A percentile compares a stretch with the other conserved stretches of the same genome.
phyloP scores from a whole-genome alignment of 92 coral and sea anemone species.

The Epizoanthus ramosus region DNA sequence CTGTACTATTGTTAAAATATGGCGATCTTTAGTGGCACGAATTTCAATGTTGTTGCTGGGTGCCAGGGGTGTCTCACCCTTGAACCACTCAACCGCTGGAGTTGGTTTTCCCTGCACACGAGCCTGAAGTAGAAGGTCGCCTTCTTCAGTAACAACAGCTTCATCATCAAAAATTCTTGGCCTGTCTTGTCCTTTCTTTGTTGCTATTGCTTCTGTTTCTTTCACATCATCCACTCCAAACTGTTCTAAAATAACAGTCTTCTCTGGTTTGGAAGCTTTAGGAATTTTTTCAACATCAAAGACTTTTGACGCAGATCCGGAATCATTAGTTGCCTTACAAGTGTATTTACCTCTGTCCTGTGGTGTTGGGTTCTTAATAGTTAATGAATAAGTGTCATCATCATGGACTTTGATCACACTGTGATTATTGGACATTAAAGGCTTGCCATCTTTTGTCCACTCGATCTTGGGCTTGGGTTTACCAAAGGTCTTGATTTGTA shows the following conservation, averaged over 20 bases:
- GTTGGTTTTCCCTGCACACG: slow-evolving; percentile 44
- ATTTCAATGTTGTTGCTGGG: slow-evolving; percentile 56
- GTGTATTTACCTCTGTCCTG: slow-evolving; percentile 63
- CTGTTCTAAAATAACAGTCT: slow-evolving; percentile 27
- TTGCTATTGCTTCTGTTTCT: background rate
- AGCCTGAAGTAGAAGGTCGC: slow-evolving; percentile 55
- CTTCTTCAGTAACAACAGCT: slow-evolving; percentile 60
- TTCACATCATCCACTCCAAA: slow-evolving; percentile 7
- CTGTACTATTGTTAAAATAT: slow-evolving; percentile 55
- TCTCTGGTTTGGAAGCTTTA: slow-evolving; percentile 20
- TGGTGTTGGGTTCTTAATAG: slow-evolving; percentile 48
- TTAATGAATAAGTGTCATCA: slow-evolving; percentile 47
- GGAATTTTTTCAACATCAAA: slow-evolving; percentile 21
- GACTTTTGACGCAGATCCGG: slow-evolving; percentile 51
- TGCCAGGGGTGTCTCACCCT: slow-evolving; percentile 53
- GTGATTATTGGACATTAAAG: slow-evolving; percentile 19
- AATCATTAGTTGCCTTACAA: slow-evolving; percentile 78
- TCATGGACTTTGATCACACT: slow-evolving; percentile 59
- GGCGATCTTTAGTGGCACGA: slow-evolving; percentile 47
- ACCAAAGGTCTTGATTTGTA: slow-evolving; percentile 77
- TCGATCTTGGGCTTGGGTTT: slow-evolving; percentile 85
- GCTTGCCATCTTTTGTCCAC: slow-evolving; percentile 75
- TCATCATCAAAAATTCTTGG: slow-evolving; percentile 40
- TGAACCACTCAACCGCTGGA: slow-evolving; percentile 73
- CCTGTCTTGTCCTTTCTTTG: slow-evolving; percentile 22